phyloP scores from a whole-genome alignment of 2,113 vertebrate genomes.

The Phyllostomus hastatus region DNA sequence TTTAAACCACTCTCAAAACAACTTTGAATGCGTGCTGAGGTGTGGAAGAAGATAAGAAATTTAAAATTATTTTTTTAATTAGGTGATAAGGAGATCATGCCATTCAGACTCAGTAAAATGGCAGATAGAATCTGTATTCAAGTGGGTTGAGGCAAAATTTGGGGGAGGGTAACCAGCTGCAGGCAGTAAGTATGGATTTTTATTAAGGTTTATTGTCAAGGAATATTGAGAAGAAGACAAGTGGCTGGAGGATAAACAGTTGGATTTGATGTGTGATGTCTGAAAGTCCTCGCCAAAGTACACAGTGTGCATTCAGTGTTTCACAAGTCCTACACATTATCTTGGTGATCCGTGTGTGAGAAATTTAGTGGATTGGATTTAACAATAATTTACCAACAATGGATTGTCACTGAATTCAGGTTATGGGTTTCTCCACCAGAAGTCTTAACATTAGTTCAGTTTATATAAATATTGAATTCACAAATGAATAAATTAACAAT shows the following conservation, averaged over 20 bases:
- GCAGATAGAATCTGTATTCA: background rate
- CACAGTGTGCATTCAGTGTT: background rate
- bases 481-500: background rate
- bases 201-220: background rate
- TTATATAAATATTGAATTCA: background rate
- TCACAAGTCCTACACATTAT: background rate
- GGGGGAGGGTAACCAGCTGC: background rate
- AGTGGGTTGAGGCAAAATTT: background rate
- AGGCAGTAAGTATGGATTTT: background rate
- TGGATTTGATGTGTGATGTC: background rate
- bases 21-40: background rate
- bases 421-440: background rate
- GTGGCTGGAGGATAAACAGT: background rate
- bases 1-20: background rate
- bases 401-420: background rate
- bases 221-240: background rate
- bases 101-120: background rate
- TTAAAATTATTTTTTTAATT: background rate
- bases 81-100: background rate
- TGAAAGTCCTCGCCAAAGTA: background rate
- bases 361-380: background rate
- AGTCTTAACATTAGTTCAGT: background rate
- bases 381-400: constrained; percentile 5
- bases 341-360: background rate
- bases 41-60: background rate